These are phyloP conservation scores for Agonopterix alstromeriana DNA, from an alignment of 2,888 invertebrate species.

Conservation along the genomic window DNA sequence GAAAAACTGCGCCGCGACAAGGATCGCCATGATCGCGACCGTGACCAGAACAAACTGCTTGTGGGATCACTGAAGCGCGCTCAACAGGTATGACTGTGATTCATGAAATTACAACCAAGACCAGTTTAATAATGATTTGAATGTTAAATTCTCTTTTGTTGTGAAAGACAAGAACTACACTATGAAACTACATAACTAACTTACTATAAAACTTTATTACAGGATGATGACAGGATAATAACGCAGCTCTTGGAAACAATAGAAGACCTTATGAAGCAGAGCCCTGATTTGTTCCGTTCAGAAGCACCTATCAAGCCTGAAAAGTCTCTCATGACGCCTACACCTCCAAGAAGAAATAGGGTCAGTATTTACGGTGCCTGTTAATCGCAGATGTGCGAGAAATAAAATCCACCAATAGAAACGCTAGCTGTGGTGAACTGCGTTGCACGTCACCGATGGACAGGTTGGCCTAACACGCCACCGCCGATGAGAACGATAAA, in stretches of 20 bases:
- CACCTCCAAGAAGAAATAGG: constrained; percentile 82
- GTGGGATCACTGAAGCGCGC: constrained; percentile 66
- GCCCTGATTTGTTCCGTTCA: constrained; percentile 79
- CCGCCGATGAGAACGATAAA: no score
- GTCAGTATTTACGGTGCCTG: constrained; percentile 35
- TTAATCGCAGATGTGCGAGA: no score
- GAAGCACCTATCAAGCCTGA: constrained; percentile 47
- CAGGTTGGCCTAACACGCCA: no score
- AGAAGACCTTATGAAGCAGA: constrained; percentile 86
- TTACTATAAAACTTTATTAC: constrained; percentile 15
- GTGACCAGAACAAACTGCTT: constrained; percentile 77
- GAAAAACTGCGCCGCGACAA: constrained; percentile 93
- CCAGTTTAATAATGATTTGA: no score
- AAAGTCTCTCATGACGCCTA: constrained; percentile 78
- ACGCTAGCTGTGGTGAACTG: no score
- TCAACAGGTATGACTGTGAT: constrained; percentile 54
- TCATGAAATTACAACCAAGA: no score
- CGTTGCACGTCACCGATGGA: no score
- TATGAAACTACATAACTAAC: no score
- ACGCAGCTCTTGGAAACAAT: constrained; percentile 85
- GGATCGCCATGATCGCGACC: constrained; percentile 88
- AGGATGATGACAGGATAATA: constrained; percentile 85
- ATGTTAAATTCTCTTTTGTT: no score
- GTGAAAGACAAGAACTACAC: no score
- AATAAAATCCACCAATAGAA: no score